Evolutionary conservation across 2,113 vertebrate genomes (phyloP), one percentile per base, ranked within the genome.

Genomic region (Syngnathus scovelli): DNA sequence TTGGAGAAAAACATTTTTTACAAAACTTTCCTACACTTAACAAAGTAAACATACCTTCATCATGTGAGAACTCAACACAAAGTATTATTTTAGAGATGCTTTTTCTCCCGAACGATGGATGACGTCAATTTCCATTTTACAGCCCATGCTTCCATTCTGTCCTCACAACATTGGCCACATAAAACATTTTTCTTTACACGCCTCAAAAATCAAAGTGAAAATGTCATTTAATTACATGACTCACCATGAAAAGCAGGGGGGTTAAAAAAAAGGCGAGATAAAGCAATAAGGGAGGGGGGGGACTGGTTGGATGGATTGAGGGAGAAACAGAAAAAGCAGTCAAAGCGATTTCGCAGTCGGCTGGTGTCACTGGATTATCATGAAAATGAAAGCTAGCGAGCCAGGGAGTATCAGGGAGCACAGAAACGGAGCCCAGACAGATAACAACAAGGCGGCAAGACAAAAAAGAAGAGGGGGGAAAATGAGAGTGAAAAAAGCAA

Each of bases 161-260:
- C 18, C 18, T 19, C 16, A 49, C 6, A 18, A 49, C 46, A 49
- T 49, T 43, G 9, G 11, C 12, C 41, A 43, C 41, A 12, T 43
- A 43, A 43, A 43, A 43, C 8, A 11, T 43, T 8, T 43, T 48
- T 48, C 18, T 16, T 48, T 48, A 41, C 58, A 5, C 59, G 18
- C 60, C 11, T 10, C 9, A 21, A 61, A 62, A 21, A 13, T 6
- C 11, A 52, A 77, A 72, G 68, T 78, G 70, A 89, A 89, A 89
- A 88, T 88, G 86, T 84, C 85, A 90, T 92, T 91, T 91, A 91
- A 92, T 92, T 91, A 91, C 81, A 89, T 83, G 85, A 84, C 85
- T 84, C 77, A 83, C 91, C 90, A 92, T 87, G n/a, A 90, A 87
- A 89, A 89, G 89, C 87, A 86, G 74, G 74, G 89, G 90, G 86